Evolutionary conservation across 1,140 invertebrate genomes (phyloP).

Genomic region (Drosophila auraria): DNA sequence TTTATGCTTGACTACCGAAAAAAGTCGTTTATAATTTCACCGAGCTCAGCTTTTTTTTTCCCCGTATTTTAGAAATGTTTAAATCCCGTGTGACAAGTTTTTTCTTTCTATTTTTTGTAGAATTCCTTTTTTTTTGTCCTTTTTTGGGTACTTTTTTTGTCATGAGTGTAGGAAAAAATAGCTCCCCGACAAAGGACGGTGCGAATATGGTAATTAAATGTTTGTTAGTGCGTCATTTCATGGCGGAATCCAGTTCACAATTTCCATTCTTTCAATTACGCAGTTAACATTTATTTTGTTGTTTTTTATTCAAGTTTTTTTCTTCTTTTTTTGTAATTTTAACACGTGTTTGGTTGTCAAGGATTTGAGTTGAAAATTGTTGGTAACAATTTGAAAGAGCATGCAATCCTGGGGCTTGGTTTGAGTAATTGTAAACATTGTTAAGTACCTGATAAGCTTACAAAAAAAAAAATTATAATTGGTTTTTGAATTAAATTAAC

Average conservation of each 20-base stretch:
- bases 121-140: slow-evolving; percentile 45
- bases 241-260: slow-evolving; percentile 22
- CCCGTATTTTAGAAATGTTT: slow-evolving; percentile 47
- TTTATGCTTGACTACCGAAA: slow-evolving; percentile 80
- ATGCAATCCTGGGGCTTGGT: slow-evolving; percentile 1
- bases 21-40: slow-evolving; percentile 79
- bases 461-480: slow-evolving; percentile 23
- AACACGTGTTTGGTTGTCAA: slow-evolving; percentile 63
- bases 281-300: slow-evolving; percentile 48
- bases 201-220: slow-evolving; percentile 77
- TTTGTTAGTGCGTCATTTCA: slow-evolving; percentile 71
- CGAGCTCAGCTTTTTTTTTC: slow-evolving; percentile 49
- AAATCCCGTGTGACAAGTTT: slow-evolving; percentile 76
- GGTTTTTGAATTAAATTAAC: slow-evolving; percentile 1
- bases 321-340: slow-evolving; percentile 1
- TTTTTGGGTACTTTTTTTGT: slow-evolving; percentile 43
- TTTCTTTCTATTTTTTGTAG: slow-evolving; percentile 66
- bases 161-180: background rate
- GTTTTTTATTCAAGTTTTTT: slow-evolving; percentile 11
- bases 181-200: slow-evolving; percentile 30
- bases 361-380: slow-evolving; percentile 27
- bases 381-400: background rate
- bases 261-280: slow-evolving; percentile 54
- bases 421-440: slow-evolving; percentile 37
- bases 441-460: slow-evolving; percentile 26